Conservation (phyloP, 2,888 invertebrate genomes). For the Gasteruption jaculator region DNA sequence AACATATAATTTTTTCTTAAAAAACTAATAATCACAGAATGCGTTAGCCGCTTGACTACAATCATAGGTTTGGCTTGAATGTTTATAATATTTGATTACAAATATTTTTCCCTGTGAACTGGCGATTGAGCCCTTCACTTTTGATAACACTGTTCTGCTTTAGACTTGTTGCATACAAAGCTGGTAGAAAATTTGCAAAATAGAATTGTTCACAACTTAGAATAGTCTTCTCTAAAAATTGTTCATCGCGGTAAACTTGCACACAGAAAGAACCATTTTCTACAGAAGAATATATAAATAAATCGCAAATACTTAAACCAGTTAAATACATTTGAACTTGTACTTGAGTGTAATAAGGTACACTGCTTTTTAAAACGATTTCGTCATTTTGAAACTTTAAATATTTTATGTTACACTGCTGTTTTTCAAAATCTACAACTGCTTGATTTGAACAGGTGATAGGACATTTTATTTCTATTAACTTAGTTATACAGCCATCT, state of each 20-base stretch:
- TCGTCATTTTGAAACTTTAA: constrained; percentile 10
- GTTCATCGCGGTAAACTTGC: constrained; percentile 13
- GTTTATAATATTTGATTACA: neutral
- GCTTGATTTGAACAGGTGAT: constrained; percentile 14
- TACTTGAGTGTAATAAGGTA: constrained; percentile 18
- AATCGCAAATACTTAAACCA: constrained; percentile 19
- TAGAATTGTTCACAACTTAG: constrained; percentile 15
- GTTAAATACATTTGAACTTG: constrained; percentile 21
- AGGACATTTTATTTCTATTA: constrained; percentile 22
- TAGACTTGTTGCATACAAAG: neutral
- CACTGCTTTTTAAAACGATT: constrained; percentile 10
- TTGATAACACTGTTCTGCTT: neutral
- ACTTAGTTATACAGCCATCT: constrained; percentile 9
- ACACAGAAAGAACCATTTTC: constrained; percentile 8
- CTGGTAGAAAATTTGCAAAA: constrained; percentile 12
- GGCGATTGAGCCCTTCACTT: neutral
- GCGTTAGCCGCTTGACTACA: no score
- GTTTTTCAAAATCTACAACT: constrained; percentile 12
- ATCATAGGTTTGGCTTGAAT: no score
- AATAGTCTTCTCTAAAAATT: constrained; percentile 14
- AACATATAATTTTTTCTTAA: no score
- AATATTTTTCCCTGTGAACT: constrained; percentile 3
- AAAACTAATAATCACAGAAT: no score
- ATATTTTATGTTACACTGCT: constrained; percentile 17
- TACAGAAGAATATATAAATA: constrained; percentile 20